A percentile compares a stretch with the other conserved stretches of the same genome.
Evolutionary conservation across 1,140 invertebrate genomes (phyloP).

Genomic region (Bombus pyrosoma): DNA sequence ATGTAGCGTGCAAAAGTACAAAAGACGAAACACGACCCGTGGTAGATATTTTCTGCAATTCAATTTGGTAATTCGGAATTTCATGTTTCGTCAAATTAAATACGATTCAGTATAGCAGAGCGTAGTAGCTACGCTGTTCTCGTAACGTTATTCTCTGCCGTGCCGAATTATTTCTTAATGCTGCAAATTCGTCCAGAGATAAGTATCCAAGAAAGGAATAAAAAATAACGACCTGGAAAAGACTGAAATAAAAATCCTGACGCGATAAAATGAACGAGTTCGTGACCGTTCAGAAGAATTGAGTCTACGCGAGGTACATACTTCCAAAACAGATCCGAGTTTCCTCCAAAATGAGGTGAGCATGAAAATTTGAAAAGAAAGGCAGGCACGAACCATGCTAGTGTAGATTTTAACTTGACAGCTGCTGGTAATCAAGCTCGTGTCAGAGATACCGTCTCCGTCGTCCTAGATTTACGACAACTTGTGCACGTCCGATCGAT

Average conservation of each 20-base stretch:
- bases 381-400: constrained; percentile 14
- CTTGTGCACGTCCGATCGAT: constrained; percentile 1
- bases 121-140: not conserved
- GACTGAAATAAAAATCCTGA: not conserved
- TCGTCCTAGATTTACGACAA: constrained; percentile 14
- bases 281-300: not conserved
- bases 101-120: not conserved
- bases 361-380: constrained; percentile 15
- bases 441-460: constrained; percentile 20
- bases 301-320: not conserved
- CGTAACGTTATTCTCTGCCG: not conserved
- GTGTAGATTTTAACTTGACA: constrained; percentile 19
- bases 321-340: not conserved
- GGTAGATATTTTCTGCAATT: no score
- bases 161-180: not conserved
- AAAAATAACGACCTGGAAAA: not conserved
- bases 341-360: constrained; percentile 3
- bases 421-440: constrained; percentile 1
- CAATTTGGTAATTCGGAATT: no score
- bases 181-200: not conserved
- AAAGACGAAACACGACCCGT: not conserved
- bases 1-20: not conserved
- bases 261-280: not conserved
- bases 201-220: not conserved
- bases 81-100: no score